These are phyloP conservation scores for Hemicordylus capensis DNA, from an alignment of 2,113 vertebrate species.

Conservation along the genomic window DNA sequence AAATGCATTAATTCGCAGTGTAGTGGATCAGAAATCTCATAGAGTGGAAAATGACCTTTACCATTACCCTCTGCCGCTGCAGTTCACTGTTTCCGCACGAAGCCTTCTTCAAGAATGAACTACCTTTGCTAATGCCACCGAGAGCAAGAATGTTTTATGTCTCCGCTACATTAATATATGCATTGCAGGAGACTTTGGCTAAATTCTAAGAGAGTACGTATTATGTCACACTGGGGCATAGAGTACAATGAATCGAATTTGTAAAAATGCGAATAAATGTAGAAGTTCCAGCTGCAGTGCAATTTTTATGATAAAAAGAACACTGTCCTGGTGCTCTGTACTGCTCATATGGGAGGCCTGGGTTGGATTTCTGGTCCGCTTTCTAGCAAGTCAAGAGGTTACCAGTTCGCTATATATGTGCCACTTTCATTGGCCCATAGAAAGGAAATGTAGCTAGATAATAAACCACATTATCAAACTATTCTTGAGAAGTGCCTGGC, in stretches of 20 bases:
- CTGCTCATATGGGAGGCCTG: neutral
- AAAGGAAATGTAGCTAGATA: neutral
- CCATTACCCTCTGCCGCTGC: neutral
- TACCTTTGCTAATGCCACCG: neutral
- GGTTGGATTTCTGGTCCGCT: neutral
- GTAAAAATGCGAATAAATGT: conserved; percentile 3
- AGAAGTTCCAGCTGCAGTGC: conserved; percentile 1
- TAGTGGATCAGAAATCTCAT: conserved; percentile 18
- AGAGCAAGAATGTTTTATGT: conserved; percentile 21
- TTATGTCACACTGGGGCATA: neutral
- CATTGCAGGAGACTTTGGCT: neutral
- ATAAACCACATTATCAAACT: neutral
- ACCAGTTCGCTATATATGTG: neutral
- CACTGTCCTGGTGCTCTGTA: neutral
- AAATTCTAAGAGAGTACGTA: conserved; percentile 25
- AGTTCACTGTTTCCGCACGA: conserved; percentile 13
- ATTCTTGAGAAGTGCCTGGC: neutral
- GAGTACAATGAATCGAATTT: neutral
- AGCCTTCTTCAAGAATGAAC: conserved; percentile 19
- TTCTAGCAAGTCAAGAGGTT: neutral
- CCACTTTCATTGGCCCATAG: neutral
- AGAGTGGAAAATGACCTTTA: conserved; percentile 16
- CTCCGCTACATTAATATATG: neutral
- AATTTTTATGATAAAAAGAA: neutral
- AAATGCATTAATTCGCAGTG: conserved; percentile 28